Base-by-base conservation (phyloP, 2,797 vertebrate species). In the Dryobates pubescens region DNA sequence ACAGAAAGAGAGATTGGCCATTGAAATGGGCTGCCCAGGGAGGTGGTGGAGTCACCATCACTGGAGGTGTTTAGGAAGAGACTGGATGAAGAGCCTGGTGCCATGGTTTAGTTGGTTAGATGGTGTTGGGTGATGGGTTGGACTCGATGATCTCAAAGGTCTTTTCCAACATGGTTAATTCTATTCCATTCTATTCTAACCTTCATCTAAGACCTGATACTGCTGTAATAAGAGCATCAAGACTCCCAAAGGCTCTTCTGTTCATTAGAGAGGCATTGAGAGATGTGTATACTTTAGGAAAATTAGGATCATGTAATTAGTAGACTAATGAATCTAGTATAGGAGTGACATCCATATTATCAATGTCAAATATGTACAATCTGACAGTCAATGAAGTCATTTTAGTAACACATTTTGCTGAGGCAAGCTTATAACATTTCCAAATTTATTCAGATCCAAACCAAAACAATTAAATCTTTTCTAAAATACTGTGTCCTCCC, bases 401-500 rank as follows among this genome's bases (percentile, higher is more conserved):
- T 69, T 86, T 53, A 72, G 30, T 67, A 51, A 27, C 20, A 79
- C 9, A 64, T 77, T 84, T 88, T 78, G 36, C 51, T 64, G 45
- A 64, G 74, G 16, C 13, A 73, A 80, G 16, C 8, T 76, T 88
- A 86, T 85, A 91, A 76, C 43, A 61, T 73, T 73, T 82, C 88
- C 38, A 83, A 92, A 79, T 63, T 80, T 79, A 81, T 77, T 71
- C 64, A 90, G 89, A 75, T 63, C 70, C 54, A 74, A 80, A 47
- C 38, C 76, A 67, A 68, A 78, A 83, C 24, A 84, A 76, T 30
- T 78, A 36, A n/a, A 58, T 85, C 41, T 82, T 86, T 64, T 88
- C 32, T 76, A 7, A 54, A 91, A 49, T 45, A 67, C 53, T 32
- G 18, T 69, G 59, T 86, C 34, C 19, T 79, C 56, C 34, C 7